A percentile compares a stretch with the other conserved stretches of the same genome.
Conservation (phyloP, 2,113 vertebrate genomes). For the Eolophus roseicapilla region DNA sequence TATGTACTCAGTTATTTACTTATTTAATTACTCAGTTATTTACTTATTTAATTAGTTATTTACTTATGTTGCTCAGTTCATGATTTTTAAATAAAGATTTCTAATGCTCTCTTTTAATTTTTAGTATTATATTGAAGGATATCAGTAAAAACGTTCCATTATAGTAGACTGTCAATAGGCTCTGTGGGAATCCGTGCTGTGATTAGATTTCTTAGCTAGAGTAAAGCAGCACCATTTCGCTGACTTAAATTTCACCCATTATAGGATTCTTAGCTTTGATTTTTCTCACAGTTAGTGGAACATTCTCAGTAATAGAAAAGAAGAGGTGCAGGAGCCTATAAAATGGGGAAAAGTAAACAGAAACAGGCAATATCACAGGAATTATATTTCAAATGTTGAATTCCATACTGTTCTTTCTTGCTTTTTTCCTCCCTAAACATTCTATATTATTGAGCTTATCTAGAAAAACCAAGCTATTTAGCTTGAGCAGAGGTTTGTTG, state of each 20-base stretch:
- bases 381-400: not conserved
- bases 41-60: not conserved
- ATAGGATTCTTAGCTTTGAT: not conserved
- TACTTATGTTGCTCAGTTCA: not conserved
- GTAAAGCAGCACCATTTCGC: not conserved
- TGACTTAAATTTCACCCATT: not conserved
- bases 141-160: not conserved
- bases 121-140: not conserved
- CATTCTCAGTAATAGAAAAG: not conserved
- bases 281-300: not conserved
- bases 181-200: accelerated
- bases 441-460: not conserved
- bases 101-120: not conserved
- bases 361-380: not conserved
- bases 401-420: not conserved
- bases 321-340: not conserved
- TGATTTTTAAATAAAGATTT: not conserved
- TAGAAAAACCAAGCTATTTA: not conserved
- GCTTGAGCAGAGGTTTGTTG: not conserved
- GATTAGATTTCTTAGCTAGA: not conserved
- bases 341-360: not conserved
- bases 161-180: not conserved
- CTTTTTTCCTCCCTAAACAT: not conserved
- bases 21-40: not conserved
- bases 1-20: not conserved